Conservation (phyloP, 2,888 invertebrate species). For the Dermolepida albohirtum region DNA sequence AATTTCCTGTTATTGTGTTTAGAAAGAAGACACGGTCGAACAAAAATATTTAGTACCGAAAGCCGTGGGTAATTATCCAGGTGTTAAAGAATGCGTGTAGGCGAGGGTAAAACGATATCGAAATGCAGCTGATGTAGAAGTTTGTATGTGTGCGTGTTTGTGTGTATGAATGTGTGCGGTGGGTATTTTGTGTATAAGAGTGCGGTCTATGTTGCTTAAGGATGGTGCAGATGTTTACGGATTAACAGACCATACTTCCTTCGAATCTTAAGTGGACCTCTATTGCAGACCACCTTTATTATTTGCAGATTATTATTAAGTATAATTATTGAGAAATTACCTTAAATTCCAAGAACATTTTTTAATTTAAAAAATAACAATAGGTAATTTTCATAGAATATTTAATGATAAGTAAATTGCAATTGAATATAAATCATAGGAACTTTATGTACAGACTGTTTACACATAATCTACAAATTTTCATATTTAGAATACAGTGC, state of each 20-base stretch:
- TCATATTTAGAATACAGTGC: too few species aligned
- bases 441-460: too few species aligned
- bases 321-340: too few species aligned
- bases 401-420: too few species aligned
- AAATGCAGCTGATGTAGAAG: conserved; percentile 30
- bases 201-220: conserved; percentile 29
- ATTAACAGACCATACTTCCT: conserved; percentile 47
- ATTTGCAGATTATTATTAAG: conserved; percentile 35
- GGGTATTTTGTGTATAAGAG: conserved; percentile 19
- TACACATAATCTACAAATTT: too few species aligned
- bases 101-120: conserved; percentile 34
- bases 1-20: conserved; percentile 18
- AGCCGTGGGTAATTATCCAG: conserved; percentile 27
- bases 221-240: conserved; percentile 45
- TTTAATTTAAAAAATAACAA: too few species aligned
- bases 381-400: too few species aligned
- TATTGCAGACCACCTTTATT: conserved; percentile 37
- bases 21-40: neutral
- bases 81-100: conserved; percentile 29
- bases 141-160: conserved; percentile 4
- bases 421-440: too few species aligned
- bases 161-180: conserved; percentile 28
- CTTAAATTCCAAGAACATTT: too few species aligned
- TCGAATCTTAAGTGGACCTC: conserved; percentile 30
- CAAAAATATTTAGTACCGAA: conserved; percentile 31